Conservation (phyloP, 2,113 vertebrate species). For the Pangasianodon hypophthalmus region DNA sequence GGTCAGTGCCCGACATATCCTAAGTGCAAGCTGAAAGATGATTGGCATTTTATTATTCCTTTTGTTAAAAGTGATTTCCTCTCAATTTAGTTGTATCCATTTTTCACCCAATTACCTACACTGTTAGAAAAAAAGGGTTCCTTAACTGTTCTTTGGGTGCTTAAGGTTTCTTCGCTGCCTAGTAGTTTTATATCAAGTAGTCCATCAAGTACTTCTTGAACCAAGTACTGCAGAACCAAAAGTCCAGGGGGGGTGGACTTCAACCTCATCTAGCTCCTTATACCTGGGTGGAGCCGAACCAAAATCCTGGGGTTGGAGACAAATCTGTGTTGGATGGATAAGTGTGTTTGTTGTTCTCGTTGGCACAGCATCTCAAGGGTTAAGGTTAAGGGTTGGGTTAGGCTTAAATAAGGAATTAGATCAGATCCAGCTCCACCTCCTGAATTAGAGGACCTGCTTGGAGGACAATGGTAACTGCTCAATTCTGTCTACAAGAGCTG, state of each 20-base stretch:
- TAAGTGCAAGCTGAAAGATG: neutral
- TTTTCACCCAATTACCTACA: neutral
- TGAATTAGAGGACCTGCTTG: neutral
- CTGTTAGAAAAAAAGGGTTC: neutral
- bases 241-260: too few relatives aligned
- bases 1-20: constrained; percentile 54
- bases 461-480: neutral
- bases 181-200: neutral
- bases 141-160: neutral
- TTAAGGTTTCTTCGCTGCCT: neutral
- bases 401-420: neutral
- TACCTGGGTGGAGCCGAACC: neutral
- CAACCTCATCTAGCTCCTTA: neutral
- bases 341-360: neutral
- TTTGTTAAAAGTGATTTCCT: neutral
- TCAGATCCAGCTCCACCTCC: neutral
- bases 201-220: neutral
- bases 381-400: neutral
- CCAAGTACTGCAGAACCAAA: neutral
- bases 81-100: neutral
- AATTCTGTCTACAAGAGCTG: neutral
- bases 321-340: neutral
- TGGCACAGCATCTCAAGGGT: neutral
- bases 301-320: neutral
- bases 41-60: neutral